phyloP scores from a whole-genome alignment of 2,888 invertebrate species.

The Rhagonycha lutea region DNA sequence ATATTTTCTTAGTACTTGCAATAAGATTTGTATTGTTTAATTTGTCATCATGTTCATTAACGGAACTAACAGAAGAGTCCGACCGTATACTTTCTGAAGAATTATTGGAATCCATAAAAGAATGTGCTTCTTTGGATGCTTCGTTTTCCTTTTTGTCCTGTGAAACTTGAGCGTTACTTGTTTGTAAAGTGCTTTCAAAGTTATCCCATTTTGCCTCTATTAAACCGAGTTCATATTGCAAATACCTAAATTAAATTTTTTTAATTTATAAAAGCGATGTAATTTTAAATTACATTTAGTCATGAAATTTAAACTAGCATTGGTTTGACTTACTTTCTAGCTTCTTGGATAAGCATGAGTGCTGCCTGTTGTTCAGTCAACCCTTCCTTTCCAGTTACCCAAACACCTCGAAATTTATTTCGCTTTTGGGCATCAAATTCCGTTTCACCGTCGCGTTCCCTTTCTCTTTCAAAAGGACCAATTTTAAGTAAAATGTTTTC shows the following conservation, averaged over 20 bases:
- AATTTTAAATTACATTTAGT: background rate
- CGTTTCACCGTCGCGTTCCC: conserved; percentile 73
- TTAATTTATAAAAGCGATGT: background rate
- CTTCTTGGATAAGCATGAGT: conserved; percentile 74
- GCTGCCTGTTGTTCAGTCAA: conserved; percentile 85
- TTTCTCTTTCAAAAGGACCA: conserved; percentile 84
- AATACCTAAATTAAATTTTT: conserved; percentile 46
- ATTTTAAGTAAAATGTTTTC: conserved; percentile 79
- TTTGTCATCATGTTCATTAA: background rate
- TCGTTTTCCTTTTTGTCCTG: background rate
- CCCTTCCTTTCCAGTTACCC: conserved; percentile 80
- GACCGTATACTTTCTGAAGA: background rate
- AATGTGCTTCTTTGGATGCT: background rate
- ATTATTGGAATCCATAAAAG: background rate
- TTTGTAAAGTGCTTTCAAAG: conserved; percentile 16
- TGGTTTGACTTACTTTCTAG: conserved; percentile 59
- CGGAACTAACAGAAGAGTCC: background rate
- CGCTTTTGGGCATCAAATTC: conserved; percentile 67
- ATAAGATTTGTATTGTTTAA: background rate
- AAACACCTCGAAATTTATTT: conserved; percentile 71
- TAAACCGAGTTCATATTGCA: conserved; percentile 75
- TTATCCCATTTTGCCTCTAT: conserved; percentile 70
- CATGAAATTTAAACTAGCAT: background rate
- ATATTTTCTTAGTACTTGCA: background rate
- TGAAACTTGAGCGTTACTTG: background rate